Base-by-base conservation (phyloP, 2,113 vertebrate genomes). In the Narcine bancroftii region DNA sequence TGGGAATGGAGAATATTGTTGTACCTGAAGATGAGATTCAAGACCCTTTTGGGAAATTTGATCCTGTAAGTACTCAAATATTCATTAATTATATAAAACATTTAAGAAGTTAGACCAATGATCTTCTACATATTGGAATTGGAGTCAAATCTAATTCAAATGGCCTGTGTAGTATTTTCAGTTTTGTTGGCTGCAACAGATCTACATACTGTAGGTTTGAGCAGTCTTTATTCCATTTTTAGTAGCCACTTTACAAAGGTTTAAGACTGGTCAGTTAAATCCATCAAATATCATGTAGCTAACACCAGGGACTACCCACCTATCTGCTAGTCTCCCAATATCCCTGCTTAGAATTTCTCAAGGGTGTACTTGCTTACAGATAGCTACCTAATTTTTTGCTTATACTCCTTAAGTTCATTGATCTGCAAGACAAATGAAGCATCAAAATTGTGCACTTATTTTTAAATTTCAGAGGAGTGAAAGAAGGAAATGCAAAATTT, bases 1-100 rank as follows among this genome's bases (percentile, higher is more conserved):
- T 99, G 76, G 99, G 99, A 94, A 99, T 99, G 99, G 95, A 96
- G 94, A 96, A 96, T 92, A 95, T 97, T 79, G 56, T 71, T 6
- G 92, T 1, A 2, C 92, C 94, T 92, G 93, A 92, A 93, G 92
- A 94, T 29, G 93, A 95, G 76, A 94, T 95, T 15, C 95, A 96
- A 92, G 96, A 97, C 92, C 96, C 96, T 77, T 95, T 94, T 2
- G 96, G 96, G 69, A 96, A 95, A 93, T 94, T 95, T 92, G 94
- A 97, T 56, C 63, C 93, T 45, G 96, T 97, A 89, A 95, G 96
- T 95, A 42, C 65, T 47, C 29, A 3, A 69, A 9, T 45, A 47
- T 24, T 69, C 71, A n/a, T 89, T 69, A 91, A 69, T 69, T 69
- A 69, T 9, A 33, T 91, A 29, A 0, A 91, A 69, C 26, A 29